A percentile compares a stretch with the other conserved stretches of the same genome.
phyloP scores from a whole-genome alignment of 2,888 invertebrate species.

The Halictus ligatus region DNA sequence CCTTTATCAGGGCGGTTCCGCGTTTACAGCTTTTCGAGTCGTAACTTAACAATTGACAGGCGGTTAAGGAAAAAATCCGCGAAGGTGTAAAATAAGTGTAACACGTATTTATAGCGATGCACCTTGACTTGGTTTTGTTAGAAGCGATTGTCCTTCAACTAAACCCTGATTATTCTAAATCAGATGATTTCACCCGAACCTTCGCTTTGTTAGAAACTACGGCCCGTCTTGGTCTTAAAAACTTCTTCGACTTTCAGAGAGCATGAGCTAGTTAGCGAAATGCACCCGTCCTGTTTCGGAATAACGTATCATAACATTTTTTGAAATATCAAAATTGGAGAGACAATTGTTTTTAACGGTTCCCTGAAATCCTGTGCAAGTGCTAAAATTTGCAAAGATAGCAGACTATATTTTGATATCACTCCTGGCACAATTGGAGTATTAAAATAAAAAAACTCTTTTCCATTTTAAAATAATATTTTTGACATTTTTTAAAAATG shows the following conservation, averaged over 20 bases:
- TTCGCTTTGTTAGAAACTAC: background rate
- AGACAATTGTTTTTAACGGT: background rate
- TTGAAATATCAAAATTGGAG: background rate
- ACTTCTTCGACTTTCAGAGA: background rate
- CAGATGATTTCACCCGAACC: background rate
- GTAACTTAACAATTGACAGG: background rate
- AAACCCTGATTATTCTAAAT: background rate
- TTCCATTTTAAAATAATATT: background rate
- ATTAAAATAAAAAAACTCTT: background rate
- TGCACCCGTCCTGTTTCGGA: background rate
- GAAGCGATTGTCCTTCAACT: background rate
- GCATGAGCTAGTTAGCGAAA: background rate
- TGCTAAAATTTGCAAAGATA: no score
- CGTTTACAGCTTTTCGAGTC: background rate
- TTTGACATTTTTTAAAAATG: background rate
- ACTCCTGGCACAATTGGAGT: background rate
- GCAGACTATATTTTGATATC: background rate
- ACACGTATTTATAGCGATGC: background rate
- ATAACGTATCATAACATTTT: background rate
- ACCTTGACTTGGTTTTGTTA: slow-evolving; percentile 4
- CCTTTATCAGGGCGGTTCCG: background rate
- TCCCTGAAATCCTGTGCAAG: no score
- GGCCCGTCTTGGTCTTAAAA: background rate
- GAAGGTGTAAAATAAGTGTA: background rate
- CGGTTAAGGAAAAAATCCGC: background rate